phyloP scores from a whole-genome alignment of 2,797 vertebrate genomes.

The Jordanella pulchra region DNA sequence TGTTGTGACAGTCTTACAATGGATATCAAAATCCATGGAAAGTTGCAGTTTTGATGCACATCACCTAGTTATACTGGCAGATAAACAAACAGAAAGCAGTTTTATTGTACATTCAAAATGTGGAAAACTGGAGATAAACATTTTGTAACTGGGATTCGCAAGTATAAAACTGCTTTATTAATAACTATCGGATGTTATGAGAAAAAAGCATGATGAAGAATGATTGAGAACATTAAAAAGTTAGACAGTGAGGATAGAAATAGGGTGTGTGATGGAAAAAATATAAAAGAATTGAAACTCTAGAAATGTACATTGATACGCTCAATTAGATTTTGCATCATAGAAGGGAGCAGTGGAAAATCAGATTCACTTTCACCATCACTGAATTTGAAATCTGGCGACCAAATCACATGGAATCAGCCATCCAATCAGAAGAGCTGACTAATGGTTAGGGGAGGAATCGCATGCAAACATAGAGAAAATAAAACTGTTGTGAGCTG shows the following conservation, averaged over 20 bases:
- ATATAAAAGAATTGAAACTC: conserved; percentile 22
- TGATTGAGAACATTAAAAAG: conserved; percentile 36
- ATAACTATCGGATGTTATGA: too few relatives aligned
- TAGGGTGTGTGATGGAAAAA: conserved; percentile 32
- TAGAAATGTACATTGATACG: conserved; percentile 10
- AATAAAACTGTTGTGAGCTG: conserved; percentile 78
- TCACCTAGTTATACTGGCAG: too few relatives aligned
- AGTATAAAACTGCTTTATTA: too few relatives aligned
- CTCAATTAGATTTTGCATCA: conserved; percentile 13
- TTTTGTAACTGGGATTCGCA: conserved; percentile 24
- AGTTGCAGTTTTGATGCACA: too few relatives aligned
- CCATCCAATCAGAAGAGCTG: conserved; percentile 62
- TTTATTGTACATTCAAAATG: too few relatives aligned
- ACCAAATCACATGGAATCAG: conserved; percentile 53
- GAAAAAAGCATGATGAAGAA: conserved; percentile 6
- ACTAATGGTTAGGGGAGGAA: conserved; percentile 29
- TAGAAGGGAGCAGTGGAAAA: neutral
- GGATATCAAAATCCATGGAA: too few relatives aligned
- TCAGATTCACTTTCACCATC: conserved; percentile 8
- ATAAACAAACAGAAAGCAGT: neutral
- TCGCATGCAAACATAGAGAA: conserved; percentile 35
- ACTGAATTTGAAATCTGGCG: conserved; percentile 56
- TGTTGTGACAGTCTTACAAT: too few relatives aligned
- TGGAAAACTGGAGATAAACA: conserved; percentile 29
- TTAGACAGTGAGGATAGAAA: conserved; percentile 35